Conservation (phyloP, 2,113 vertebrate genomes). For the Ceratotherium simum region DNA sequence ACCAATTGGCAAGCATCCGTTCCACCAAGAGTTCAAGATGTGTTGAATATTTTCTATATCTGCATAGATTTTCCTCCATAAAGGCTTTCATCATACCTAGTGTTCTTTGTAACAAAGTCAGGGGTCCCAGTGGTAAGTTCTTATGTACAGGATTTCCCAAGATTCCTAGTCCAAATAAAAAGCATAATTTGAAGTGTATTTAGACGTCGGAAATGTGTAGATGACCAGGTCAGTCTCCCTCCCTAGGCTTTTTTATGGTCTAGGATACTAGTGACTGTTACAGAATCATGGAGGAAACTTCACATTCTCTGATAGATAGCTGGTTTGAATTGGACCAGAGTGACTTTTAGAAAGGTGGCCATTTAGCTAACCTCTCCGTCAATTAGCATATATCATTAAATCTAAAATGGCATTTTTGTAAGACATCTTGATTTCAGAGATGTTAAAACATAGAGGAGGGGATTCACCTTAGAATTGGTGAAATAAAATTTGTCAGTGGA, state of each 20-base stretch:
- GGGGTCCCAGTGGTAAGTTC: not conserved
- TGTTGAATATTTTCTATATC: slow-evolving; percentile 17
- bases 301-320: not conserved
- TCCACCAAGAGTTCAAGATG: not conserved
- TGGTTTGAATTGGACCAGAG: not conserved
- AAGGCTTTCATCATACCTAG: not conserved
- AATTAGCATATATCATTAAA: slow-evolving; percentile 33
- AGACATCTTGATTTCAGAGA: slow-evolving; percentile 42
- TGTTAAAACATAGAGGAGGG: not conserved
- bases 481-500: not conserved
- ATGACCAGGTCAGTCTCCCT: not conserved
- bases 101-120: not conserved
- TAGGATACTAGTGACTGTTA: slow-evolving; percentile 14
- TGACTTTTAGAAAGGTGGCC: slow-evolving; percentile 35
- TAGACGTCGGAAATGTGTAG: not conserved
- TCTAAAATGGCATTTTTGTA: slow-evolving; percentile 50
- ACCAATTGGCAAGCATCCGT: not conserved
- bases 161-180: not conserved
- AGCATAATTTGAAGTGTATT: not conserved
- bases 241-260: not conserved
- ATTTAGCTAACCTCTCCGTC: slow-evolving; percentile 44
- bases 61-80: not conserved
- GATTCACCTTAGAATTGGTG: not conserved
- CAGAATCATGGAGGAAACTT: not conserved
- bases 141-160: not conserved